A percentile compares a stretch with the other conserved stretches of the same genome.
These are phyloP conservation scores for Cancer borealis DNA, from an alignment of 2,888 invertebrate genomes.

Conservation along the genomic window DNA sequence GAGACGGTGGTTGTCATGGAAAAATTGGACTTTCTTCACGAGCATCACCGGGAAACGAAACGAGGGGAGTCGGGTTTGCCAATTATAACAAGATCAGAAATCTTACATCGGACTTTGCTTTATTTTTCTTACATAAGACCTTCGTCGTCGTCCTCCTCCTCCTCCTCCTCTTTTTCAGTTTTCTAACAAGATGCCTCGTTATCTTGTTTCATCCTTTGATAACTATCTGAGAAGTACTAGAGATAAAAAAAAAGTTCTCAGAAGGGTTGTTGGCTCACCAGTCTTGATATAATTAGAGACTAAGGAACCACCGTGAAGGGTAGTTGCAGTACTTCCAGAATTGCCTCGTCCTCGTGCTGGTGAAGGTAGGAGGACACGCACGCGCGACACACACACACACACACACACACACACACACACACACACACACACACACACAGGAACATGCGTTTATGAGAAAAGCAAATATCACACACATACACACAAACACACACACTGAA, in stretches of 20 bases:
- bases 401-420: too few relatives aligned
- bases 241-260: not conserved
- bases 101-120: not conserved
- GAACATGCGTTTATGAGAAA: too few relatives aligned
- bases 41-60: not conserved
- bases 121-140: not conserved
- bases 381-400: too few relatives aligned
- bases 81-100: not conserved
- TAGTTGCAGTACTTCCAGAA: not conserved
- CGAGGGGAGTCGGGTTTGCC: not conserved
- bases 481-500: too few relatives aligned
- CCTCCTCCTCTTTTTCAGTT: not conserved
- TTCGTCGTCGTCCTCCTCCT: too few relatives aligned
- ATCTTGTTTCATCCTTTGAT: not conserved
- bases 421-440: too few relatives aligned
- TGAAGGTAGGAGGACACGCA: too few relatives aligned
- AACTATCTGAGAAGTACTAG: not conserved
- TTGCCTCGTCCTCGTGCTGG: too few relatives aligned
- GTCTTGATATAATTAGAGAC: not conserved
- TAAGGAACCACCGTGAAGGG: not conserved
- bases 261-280: not conserved
- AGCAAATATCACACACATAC: too few relatives aligned
- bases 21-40: not conserved
- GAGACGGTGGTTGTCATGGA: not conserved
- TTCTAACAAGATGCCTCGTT: constrained; percentile 12